Evolutionary conservation across 2,113 vertebrate genomes (phyloP).

Genomic region (Carassius carassius): DNA sequence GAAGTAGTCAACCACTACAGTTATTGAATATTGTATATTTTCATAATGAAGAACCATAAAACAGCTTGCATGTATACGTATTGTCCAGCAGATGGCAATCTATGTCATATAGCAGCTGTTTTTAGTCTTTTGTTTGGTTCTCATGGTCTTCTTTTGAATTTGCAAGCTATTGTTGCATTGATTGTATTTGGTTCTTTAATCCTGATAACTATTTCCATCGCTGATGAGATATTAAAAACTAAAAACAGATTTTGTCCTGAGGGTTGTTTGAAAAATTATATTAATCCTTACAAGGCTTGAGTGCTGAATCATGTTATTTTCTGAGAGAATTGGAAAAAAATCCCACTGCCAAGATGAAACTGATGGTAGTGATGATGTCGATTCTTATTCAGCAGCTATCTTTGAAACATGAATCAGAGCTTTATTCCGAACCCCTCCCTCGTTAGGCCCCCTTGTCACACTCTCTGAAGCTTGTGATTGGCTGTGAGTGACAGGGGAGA

Average conservation of each 20-base stretch:
- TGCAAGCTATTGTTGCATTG: neutral
- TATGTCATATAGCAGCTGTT: conserved; percentile 25
- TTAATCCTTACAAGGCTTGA: neutral
- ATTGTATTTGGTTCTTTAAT: neutral
- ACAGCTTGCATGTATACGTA: neutral
- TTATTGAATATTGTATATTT: no score
- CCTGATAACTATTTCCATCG: neutral
- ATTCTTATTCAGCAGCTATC: conserved; percentile 42
- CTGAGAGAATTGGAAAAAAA: neutral
- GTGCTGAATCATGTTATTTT: neutral
- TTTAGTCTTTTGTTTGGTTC: neutral
- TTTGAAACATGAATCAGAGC: conserved; percentile 67
- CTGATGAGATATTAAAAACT: no score
- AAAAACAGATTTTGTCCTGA: neutral
- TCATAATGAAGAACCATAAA: neutral
- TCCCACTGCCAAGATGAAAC: neutral
- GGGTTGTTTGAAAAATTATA: neutral
- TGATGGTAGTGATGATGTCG: neutral
- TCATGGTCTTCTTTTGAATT: neutral
- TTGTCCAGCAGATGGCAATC: conserved; percentile 53
- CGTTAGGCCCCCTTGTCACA: conserved; percentile 55
- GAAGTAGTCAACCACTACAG: no score
- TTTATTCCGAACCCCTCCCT: conserved; percentile 29
- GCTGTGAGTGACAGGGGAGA: conserved; percentile 64
- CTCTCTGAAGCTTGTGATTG: conserved; percentile 67